phyloP scores from a whole-genome alignment of 2,888 invertebrate species.

The Drosophila pseudotalamancana region DNA sequence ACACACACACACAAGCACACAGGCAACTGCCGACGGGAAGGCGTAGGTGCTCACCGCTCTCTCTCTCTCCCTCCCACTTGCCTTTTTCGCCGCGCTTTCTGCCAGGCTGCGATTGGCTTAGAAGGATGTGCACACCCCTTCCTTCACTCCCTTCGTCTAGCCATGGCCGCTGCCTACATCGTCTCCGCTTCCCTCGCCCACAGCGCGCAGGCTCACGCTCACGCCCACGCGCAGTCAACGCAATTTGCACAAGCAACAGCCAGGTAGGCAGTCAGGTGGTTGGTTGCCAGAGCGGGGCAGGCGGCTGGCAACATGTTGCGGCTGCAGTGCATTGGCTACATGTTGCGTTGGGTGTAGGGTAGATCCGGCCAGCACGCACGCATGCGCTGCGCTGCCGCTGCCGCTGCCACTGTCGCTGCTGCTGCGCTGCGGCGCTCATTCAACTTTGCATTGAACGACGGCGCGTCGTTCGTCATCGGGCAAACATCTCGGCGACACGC shows the following conservation, averaged over 20 bases:
- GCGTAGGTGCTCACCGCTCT: background rate
- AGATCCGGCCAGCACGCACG: conserved; percentile 24
- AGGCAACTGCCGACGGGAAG: background rate
- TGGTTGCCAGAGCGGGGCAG: conserved; percentile 3
- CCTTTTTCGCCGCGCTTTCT: background rate
- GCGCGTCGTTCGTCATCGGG: conserved; percentile 53
- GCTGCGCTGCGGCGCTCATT: conserved; percentile 50
- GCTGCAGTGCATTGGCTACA: conserved; percentile 21
- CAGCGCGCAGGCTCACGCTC: conserved; percentile 23
- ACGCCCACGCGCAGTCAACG: conserved; percentile 53
- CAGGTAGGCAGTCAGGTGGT: conserved; percentile 43
- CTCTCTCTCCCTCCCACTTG: background rate
- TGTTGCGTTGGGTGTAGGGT: conserved; percentile 24
- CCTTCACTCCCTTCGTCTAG: background rate
- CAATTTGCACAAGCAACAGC: conserved; percentile 36
- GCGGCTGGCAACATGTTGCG: conserved; percentile 49
- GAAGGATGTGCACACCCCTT: conserved; percentile 26
- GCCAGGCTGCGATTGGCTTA: conserved; percentile 41
- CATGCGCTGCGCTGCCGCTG: conserved; percentile 46
- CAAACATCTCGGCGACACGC: conserved; percentile 69
- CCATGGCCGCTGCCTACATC: conserved; percentile 3
- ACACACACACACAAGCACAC: background rate
- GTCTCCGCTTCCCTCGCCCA: conserved; percentile 30
- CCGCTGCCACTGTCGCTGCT: conserved; percentile 11
- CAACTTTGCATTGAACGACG: conserved; percentile 58